Percentiles rank a stretch among this genome's conserved stretches.
phyloP scores from a whole-genome alignment of 2,113 vertebrate species.

The Tricholaema leucomelas region DNA sequence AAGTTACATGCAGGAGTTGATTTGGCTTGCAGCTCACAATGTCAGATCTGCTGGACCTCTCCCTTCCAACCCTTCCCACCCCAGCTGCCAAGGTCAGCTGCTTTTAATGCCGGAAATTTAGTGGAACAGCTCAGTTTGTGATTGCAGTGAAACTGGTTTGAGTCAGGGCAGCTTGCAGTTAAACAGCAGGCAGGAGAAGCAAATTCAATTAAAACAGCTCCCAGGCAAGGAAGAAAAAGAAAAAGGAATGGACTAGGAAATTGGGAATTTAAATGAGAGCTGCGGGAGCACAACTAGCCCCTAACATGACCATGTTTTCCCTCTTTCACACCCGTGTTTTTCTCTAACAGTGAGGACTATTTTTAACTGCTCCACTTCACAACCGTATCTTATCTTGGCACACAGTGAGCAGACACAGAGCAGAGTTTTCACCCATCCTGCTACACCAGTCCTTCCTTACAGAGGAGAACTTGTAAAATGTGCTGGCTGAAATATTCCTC shows the following conservation, averaged over 20 bases:
- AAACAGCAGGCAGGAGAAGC: constrained; percentile 19
- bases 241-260: constrained; percentile 7
- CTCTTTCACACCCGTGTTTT: background rate
- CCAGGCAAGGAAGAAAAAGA: background rate
- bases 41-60: accelerated
- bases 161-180: background rate
- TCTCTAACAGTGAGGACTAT: background rate
- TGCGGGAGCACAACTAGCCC: background rate
- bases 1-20: background rate
- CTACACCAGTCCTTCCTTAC: background rate
- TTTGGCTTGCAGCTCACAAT: accelerated
- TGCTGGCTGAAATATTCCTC: background rate
- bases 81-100: background rate
- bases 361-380: background rate
- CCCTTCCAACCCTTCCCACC: too few species aligned
- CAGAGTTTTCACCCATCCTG: background rate
- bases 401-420: background rate
- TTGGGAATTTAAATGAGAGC: constrained; percentile 10
- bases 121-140: constrained; percentile 29
- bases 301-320: background rate
- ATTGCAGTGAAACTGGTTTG: constrained; percentile 20
- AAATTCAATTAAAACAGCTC: constrained; percentile 58
- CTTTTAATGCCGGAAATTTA: constrained; percentile 29
- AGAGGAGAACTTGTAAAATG: background rate
- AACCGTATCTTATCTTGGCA: background rate